These are phyloP conservation scores for Neocrepidodera transversa DNA, from an alignment of 2,888 invertebrate genomes.

Conservation along the genomic window DNA sequence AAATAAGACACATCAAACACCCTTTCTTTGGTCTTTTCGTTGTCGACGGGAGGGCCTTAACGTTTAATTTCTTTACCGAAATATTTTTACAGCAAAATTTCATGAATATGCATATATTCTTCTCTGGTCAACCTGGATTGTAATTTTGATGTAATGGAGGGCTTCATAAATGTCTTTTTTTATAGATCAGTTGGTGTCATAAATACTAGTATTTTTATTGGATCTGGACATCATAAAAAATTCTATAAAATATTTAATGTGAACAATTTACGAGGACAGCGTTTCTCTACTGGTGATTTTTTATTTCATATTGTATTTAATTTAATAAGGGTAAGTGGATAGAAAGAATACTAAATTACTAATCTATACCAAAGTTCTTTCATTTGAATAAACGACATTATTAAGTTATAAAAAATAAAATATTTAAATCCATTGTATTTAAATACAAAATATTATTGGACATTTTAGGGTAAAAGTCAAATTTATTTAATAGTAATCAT, in stretches of 20 bases:
- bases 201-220: slow-evolving; percentile 4
- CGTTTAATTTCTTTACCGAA: slow-evolving; percentile 15
- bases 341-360: no score
- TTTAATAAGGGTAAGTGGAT: no score
- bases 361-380: no score
- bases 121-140: slow-evolving; percentile 4
- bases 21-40: slow-evolving; percentile 8
- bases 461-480: no score
- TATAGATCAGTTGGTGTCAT: background rate
- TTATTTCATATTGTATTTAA: no score
- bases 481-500: no score
- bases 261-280: no score
- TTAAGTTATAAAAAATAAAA: no score
- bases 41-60: slow-evolving; percentile 9
- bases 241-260: slow-evolving; percentile 1
- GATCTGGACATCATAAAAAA: background rate
- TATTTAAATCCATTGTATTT: no score
- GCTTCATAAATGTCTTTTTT: slow-evolving; percentile 13
- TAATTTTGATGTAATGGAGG: slow-evolving; percentile 7
- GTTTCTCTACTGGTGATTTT: no score
- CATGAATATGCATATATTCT: slow-evolving; percentile 18
- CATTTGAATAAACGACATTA: no score
- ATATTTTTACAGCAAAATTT: slow-evolving; percentile 10
- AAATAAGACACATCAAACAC: slow-evolving; percentile 19
- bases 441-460: no score